phyloP scores from a whole-genome alignment of 2,797 vertebrate species.

The Rhinichthys osculus region DNA sequence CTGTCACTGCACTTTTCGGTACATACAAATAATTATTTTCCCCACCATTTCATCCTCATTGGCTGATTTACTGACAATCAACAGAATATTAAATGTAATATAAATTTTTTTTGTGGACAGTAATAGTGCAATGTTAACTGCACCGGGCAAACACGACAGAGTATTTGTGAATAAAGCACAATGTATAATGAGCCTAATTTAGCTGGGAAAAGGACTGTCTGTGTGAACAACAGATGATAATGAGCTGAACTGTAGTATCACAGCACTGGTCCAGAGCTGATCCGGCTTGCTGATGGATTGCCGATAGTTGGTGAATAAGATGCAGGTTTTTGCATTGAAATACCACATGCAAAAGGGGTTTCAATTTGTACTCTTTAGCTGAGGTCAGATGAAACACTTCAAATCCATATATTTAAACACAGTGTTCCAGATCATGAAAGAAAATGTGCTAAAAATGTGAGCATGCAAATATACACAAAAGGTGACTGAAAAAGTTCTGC shows the following conservation, averaged over 20 bases:
- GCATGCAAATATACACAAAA: neutral
- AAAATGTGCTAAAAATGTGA: neutral
- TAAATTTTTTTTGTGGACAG: neutral
- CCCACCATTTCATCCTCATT: neutral
- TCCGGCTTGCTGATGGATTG: neutral
- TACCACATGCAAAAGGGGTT: neutral
- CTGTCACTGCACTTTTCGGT: neutral
- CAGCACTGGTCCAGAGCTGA: neutral
- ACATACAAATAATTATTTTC: neutral
- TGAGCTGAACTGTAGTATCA: neutral
- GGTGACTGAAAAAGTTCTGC: neutral
- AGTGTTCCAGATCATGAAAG: neutral
- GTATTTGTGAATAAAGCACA: neutral
- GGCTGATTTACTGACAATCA: neutral
- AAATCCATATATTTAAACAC: neutral
- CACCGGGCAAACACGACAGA: neutral
- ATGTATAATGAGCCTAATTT: neutral
- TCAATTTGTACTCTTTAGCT: neutral
- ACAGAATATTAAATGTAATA: neutral
- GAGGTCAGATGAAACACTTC: neutral
- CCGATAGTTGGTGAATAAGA: neutral
- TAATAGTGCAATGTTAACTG: neutral
- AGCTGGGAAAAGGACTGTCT: neutral
- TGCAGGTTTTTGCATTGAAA: neutral
- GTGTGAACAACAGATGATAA: neutral